Base-by-base conservation (phyloP, 2,888 invertebrate species). In the Drosophila imparisetae region DNA sequence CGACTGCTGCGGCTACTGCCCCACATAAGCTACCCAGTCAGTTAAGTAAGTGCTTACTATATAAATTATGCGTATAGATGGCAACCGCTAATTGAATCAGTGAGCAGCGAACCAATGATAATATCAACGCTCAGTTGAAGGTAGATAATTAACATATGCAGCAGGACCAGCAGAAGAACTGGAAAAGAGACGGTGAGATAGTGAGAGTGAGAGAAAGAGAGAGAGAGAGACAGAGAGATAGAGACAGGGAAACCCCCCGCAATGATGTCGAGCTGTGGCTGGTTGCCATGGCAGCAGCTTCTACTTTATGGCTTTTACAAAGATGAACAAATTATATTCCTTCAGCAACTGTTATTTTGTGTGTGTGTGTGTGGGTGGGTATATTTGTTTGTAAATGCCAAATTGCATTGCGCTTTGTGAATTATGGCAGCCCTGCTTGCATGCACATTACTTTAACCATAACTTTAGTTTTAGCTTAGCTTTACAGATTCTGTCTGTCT, bases 31-130 rank as follows among this genome's bases (percentile, higher is more conserved):
- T 40, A 30, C 29, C n/a, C 38, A 40, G 21, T 10, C 40, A 21
- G 57, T 57, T 40, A 55, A 42, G 57, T 58, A 58, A 58, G 60
- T 65, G 59, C 49, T 24, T 36, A 57, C 61, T 69, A 65, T 64
- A 71, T 55, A 76, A 75, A 58, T 68, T 70, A 70, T 79, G 75
- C 79, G 81, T 86, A 66, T 70, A 72, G 66, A 73, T 79, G 78
- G 73, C 78, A 74, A 72, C 66, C 78, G 74, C 83, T 86, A 86
- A 86, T 86, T 86, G 86, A 86, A 88, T 86, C 86, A 88, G 64
- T 77, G 83, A 77, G 77, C 69, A 69, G 68, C 57, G 48, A 63
- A 66, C 59, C 57, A 66, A 53, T 59, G 70, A 78, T 74, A 70
- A 75, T 53, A 64, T 58, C 45, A 45, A 45, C 60, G n/a, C 59